Conservation (phyloP, 2,113 vertebrate species). For the Lonchura striata region DNA sequence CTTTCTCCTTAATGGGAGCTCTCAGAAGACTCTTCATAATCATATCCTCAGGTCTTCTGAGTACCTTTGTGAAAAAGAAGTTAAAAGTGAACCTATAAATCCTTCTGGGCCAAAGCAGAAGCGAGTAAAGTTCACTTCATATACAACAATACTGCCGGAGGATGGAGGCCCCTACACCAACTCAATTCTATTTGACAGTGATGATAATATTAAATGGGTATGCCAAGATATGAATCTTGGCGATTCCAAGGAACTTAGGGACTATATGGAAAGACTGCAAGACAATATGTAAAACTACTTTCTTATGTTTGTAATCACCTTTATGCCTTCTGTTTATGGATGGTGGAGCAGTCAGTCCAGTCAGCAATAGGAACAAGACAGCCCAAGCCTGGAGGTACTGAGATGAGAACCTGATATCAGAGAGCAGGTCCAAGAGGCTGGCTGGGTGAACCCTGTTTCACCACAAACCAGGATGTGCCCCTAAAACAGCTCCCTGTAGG, state of each 20-base stretch:
- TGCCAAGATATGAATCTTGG: slow-evolving; percentile 95
- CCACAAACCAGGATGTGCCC: slow-evolving; percentile 34
- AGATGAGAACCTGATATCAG: neutral
- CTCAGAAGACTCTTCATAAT: slow-evolving; percentile 85
- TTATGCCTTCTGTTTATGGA: slow-evolving; percentile 84
- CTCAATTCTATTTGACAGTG: slow-evolving; percentile 87
- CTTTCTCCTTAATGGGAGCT: slow-evolving; percentile 88
- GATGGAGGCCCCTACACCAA: slow-evolving; percentile 89
- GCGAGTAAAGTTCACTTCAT: slow-evolving; percentile 95
- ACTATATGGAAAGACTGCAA: slow-evolving; percentile 97
- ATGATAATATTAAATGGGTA: slow-evolving; percentile 97
- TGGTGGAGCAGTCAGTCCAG: slow-evolving; percentile 70
- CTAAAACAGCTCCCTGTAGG: slow-evolving; percentile 33
- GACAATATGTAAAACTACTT: slow-evolving; percentile 90
- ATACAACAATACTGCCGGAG: slow-evolving; percentile 90
- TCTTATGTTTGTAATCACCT: slow-evolving; percentile 82
- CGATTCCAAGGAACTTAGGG: slow-evolving; percentile 88
- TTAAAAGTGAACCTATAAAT: slow-evolving; percentile 79
- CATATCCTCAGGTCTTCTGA: slow-evolving; percentile 84
- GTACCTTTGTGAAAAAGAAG: slow-evolving; percentile 84
- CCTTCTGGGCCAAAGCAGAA: slow-evolving; percentile 88
- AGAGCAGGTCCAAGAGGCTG: slow-evolving; percentile 35
- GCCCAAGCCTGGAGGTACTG: slow-evolving; percentile 37
- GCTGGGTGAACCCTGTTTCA: slow-evolving; percentile 32
- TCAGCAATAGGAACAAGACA: slow-evolving; percentile 70